Evolutionary conservation across 2,797 vertebrate genomes (phyloP), one percentile per base, ranked within the genome.

Genomic region (Lithobates sylvaticus): DNA sequence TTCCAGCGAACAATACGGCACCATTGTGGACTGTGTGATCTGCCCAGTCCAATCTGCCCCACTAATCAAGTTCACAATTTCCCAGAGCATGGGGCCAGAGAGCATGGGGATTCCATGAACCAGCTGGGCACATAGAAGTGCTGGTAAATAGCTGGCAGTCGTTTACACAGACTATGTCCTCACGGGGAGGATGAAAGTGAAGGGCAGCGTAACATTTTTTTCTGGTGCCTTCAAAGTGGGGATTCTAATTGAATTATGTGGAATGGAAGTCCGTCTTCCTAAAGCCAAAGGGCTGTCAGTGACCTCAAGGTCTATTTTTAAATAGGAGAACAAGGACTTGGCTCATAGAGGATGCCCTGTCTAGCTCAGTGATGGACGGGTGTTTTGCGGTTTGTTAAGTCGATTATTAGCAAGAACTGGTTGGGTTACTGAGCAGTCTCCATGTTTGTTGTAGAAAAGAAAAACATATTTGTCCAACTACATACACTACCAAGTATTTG

Each of bases 71-170:
- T 64, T 42, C 67, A 8, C 27, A 3, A 23, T 86, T 86, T 86
- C 79, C 85, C 85, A 86, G 79, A 65, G 73, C 68, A 78, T 77
- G 29, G 70, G 50, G 78, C 32, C 78, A 50, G 7, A 21, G 26
- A 50, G 67, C 26, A 64, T 21, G 65, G 10, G 68, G 36, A 44
- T 79, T 61, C 34, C 21, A 13, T 34, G 61, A 64, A 70, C 32
- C 27, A 18, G 32, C 32, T 32, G 10, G 47, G 64, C 44, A 42
- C 26, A 32, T 6, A n/a, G 29, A 16, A 76, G 71, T 23, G 44
- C 72, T 58, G 81, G 47, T 76, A 81, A 81, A 81, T 76, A 78
- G 73, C 79, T 86, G 79, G 73, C 74, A 86, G 74, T 39, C 74
- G 67, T 82, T 77, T 75, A 42, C 21, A 32, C 44, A 34, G 67